phyloP scores from a whole-genome alignment of 1,140 invertebrate genomes.

The Yoshiicerus persimilis region DNA sequence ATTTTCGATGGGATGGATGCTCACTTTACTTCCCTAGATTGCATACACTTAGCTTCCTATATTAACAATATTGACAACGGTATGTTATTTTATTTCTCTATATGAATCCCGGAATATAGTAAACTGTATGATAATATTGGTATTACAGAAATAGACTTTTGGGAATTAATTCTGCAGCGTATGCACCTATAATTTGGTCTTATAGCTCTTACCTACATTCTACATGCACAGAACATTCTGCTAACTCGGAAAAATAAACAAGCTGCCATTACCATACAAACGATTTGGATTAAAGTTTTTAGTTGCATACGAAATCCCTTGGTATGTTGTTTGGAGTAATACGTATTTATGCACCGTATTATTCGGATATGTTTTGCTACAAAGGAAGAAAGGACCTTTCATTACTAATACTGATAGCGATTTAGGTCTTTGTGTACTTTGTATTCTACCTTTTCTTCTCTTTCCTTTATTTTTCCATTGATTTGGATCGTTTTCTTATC shows the following conservation, averaged over 20 bases:
- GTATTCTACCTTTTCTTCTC: neutral
- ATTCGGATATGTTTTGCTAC: neutral
- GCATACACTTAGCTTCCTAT: neutral
- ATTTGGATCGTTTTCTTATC: neutral
- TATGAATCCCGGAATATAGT: too few relatives aligned
- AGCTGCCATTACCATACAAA: neutral
- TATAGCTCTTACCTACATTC: neutral
- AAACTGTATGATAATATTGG: too few relatives aligned
- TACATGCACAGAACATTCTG: neutral
- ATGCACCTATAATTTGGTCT: neutral
- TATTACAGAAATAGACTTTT: neutral
- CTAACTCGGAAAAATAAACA: neutral
- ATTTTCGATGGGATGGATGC: constrained; percentile 4
- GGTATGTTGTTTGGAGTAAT: neutral
- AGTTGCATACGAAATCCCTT: neutral
- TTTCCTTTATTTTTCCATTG: neutral
- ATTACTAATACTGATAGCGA: neutral
- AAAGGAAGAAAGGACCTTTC: neutral
- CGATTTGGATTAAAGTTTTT: neutral
- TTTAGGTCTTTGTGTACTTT: neutral
- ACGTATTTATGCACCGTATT: neutral
- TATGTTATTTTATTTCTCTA: neutral
- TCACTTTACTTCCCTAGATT: constrained; percentile 7
- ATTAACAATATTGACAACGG: neutral
- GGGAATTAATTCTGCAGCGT: neutral